Evolutionary conservation across 2,888 invertebrate genomes (phyloP).

Genomic region (Aquatica leii): DNA sequence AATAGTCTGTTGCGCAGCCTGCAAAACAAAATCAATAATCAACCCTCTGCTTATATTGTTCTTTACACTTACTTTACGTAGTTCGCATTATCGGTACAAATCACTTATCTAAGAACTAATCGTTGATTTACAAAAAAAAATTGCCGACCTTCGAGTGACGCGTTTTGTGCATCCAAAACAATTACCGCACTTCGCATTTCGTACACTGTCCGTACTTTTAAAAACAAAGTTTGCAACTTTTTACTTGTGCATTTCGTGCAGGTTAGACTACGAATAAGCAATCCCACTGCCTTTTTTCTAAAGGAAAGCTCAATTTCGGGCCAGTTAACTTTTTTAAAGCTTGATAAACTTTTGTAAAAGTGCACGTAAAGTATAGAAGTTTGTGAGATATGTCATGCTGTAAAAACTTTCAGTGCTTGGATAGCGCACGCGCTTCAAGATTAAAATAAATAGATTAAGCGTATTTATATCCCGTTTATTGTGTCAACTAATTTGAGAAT

Average conservation of each 20-base stretch:
- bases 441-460: conserved; percentile 42
- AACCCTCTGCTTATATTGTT: conserved; percentile 44
- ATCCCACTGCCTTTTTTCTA: conserved; percentile 32
- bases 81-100: conserved; percentile 34
- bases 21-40: conserved; percentile 50
- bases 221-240: conserved; percentile 31
- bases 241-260: conserved; percentile 37
- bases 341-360: conserved; percentile 36
- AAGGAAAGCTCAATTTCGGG: conserved; percentile 33
- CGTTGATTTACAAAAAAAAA: conserved; percentile 8
- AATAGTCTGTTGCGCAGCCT: conserved; percentile 50
- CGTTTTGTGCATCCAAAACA: conserved; percentile 13
- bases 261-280: conserved; percentile 37
- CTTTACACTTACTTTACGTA: conserved; percentile 43
- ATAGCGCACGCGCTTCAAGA: conserved; percentile 35
- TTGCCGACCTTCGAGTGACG: conserved; percentile 3
- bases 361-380: conserved; percentile 43
- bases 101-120: conserved; percentile 26
- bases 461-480: conserved; percentile 48
- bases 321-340: conserved; percentile 34
- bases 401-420: conserved; percentile 45
- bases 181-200: conserved; percentile 17
- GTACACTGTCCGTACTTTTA: conserved; percentile 17
- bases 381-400: conserved; percentile 45
- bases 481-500: conserved; percentile 46